phyloP scores from a whole-genome alignment of 92 coral and sea anemone genomes.

The Muricea muricata region DNA sequence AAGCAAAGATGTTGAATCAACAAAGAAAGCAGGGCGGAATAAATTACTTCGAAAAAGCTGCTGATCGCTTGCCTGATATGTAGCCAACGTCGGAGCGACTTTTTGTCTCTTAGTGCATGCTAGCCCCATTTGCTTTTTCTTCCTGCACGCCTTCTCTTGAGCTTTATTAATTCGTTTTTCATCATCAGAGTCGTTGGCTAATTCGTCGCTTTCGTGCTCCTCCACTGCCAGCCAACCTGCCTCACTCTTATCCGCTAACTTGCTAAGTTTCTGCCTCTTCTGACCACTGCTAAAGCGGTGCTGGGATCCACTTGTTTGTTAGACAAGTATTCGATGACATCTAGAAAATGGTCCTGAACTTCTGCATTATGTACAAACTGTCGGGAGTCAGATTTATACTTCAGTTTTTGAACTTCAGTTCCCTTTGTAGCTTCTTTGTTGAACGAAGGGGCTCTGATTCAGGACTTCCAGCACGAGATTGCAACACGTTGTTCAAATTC shows the following conservation, averaged over 20 bases:
- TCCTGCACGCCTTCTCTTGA: slow-evolving; percentile 43
- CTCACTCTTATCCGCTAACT: slow-evolving; percentile 53
- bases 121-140: too few relatives aligned
- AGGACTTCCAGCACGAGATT: too few relatives aligned
- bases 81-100: too few relatives aligned
- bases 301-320: background rate
- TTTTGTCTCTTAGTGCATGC: too few relatives aligned
- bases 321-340: background rate
- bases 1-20: background rate
- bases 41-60: slow-evolving; percentile 44
- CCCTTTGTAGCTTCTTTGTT: slow-evolving; percentile 40
- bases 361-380: slow-evolving; percentile 52
- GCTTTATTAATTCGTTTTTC: slow-evolving; percentile 48
- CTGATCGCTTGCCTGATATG: too few relatives aligned
- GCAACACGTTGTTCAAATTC: background rate
- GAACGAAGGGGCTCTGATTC: background rate
- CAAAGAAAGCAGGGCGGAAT: background rate
- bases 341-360: slow-evolving; percentile 28
- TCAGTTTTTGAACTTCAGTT: slow-evolving; percentile 36
- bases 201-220: slow-evolving; percentile 51
- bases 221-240: slow-evolving; percentile 54
- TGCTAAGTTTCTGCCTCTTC: slow-evolving; percentile 44
- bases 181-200: slow-evolving; percentile 42
- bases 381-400: slow-evolving; percentile 37
- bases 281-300: slow-evolving; percentile 29